Evolutionary conservation across 2,888 invertebrate species (phyloP).

Genomic region (Neria commutata): DNA sequence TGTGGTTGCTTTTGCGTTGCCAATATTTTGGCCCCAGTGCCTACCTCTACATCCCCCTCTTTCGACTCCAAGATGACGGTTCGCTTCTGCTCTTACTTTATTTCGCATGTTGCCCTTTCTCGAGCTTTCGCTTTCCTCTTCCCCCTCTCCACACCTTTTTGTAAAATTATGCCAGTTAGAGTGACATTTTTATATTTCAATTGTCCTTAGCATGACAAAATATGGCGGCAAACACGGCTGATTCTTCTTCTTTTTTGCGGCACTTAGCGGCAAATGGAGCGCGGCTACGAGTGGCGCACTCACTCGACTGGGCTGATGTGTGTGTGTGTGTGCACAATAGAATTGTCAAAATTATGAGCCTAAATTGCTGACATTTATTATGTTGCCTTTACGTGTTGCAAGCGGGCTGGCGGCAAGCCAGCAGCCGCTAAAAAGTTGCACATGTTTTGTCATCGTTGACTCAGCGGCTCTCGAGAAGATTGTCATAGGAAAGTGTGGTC

Average conservation of each 20-base stretch:
- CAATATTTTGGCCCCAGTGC: background rate
- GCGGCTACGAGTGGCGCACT: conserved; percentile 24
- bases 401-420: conserved; percentile 9
- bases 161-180: conserved; percentile 45
- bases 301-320: conserved; percentile 27
- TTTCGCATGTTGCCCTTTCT: conserved; percentile 36
- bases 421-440: conserved; percentile 24
- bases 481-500: conserved; percentile 4
- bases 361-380: conserved; percentile 54
- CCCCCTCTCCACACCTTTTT: conserved; percentile 9
- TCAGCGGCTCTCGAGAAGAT: background rate
- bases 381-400: conserved; percentile 29
- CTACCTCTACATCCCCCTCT: no score
- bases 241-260: no score
- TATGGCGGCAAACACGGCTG: no score
- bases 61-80: no score
- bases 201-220: conserved; percentile 18
- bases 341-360: conserved; percentile 53
- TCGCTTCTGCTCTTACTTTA: conserved; percentile 29
- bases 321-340: conserved; percentile 37
- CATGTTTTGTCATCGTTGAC: conserved; percentile 34
- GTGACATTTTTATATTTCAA: conserved; percentile 47
- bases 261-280: conserved; percentile 19
- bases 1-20: conserved; percentile 8
- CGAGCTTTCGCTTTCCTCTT: background rate